Base-by-base conservation (phyloP, 2,888 invertebrate genomes). In the Ligdia adustata region DNA sequence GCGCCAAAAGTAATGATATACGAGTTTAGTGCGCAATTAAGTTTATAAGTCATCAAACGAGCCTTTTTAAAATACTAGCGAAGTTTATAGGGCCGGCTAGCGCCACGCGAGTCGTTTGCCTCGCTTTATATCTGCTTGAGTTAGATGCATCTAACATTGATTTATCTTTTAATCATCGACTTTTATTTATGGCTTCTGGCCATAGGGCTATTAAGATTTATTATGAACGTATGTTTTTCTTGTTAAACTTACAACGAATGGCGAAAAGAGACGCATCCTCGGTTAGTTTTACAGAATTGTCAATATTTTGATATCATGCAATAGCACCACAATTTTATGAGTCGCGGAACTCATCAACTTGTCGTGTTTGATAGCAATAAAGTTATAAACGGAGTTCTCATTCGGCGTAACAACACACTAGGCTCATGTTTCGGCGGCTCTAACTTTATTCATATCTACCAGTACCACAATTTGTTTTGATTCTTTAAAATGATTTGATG, bases 291-390 rank as follows among this genome's bases (percentile, higher is more conserved):
- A 55, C 52, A 55, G 53, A 61, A 62, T 62, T 60, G 58, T 60
- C 64, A 66, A 69, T 75, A 70, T 72, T 68, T 62, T 65, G 65
- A 62, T 62, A 61, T 66, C 57, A 63, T 60, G 46, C 52, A 33
- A 42, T 38, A 42, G 34, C 32, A 50, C 44, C 52, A 60, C 57
- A 50, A n/a, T 51, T 59, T 42, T 54, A 52, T 57, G 63, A 68
- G 50, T 66, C 57, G 53, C 64, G 59, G 61, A 64, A 66, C 57
- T 55, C 67, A 72, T 66, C 65, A 54, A 60, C 62, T 59, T 79
- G 69, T 68, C 79, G 75, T 79, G 77, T 49, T 73, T 59, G 63
- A 65, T 68, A 60, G 71, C 66, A 69, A 73, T 82, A 75, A 79
- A 70, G 62, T 64, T 62, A 65, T 72, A 75, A 75, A 69, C 61